These are phyloP conservation scores for Leptopilina syphax DNA, from an alignment of 2,888 invertebrate genomes.

Conservation along the genomic window DNA sequence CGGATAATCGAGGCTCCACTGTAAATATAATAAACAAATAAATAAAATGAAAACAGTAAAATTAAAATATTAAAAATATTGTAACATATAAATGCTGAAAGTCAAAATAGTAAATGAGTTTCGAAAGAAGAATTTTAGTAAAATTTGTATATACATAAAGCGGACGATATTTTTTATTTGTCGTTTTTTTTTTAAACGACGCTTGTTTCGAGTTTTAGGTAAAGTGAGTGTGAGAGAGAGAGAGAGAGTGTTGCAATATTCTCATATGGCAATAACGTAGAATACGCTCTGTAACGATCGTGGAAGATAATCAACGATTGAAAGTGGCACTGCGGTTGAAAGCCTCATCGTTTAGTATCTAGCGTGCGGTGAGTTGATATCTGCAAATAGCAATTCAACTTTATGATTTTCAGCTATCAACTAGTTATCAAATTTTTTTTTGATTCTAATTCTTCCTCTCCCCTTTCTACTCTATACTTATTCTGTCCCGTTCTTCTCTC, in stretches of 20 bases:
- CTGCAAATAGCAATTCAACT: too few species aligned
- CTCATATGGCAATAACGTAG: background rate
- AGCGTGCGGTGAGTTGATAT: background rate
- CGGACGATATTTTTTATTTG: background rate
- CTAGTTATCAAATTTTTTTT: too few species aligned
- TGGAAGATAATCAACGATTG: conserved; percentile 1
- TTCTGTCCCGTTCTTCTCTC: background rate
- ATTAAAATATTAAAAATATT: too few species aligned
- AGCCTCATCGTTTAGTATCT: background rate
- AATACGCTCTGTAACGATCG: conserved; percentile 2
- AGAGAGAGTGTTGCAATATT: background rate
- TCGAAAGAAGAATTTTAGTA: too few species aligned
- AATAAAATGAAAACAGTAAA: too few species aligned
- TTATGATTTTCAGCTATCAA: too few species aligned
- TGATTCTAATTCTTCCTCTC: too few species aligned
- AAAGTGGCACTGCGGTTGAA: background rate
- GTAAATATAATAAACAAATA: too few species aligned
- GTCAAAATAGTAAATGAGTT: too few species aligned
- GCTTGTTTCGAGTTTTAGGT: background rate
- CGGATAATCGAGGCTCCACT: too few species aligned
- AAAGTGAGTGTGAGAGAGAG: background rate
- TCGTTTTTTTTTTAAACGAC: background rate
- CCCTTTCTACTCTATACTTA: too few species aligned
- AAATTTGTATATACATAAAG: background rate
- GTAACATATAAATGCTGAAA: too few species aligned